These are phyloP conservation scores for Channa maculata DNA, from an alignment of 2,113 vertebrate species.

Conservation along the genomic window DNA sequence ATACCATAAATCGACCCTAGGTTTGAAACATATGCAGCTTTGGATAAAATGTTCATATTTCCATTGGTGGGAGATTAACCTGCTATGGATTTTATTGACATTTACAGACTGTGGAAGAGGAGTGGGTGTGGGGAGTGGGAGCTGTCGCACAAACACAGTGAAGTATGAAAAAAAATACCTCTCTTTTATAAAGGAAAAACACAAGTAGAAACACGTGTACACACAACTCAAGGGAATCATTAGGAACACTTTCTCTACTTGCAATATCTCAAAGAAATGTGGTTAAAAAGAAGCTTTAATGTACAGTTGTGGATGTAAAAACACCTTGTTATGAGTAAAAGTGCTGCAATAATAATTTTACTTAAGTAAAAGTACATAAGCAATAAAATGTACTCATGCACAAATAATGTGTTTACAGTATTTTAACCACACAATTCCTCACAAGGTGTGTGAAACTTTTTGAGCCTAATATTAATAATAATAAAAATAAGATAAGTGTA, in stretches of 20 bases:
- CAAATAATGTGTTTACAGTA: too few relatives aligned
- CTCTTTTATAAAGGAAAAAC: neutral
- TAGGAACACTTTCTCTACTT: neutral
- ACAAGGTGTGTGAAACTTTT: too few relatives aligned
- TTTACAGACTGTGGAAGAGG: conserved; percentile 56
- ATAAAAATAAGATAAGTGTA: too few relatives aligned
- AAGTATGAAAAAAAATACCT: conserved; percentile 30
- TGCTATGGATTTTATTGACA: conserved; percentile 80
- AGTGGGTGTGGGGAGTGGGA: conserved; percentile 23
- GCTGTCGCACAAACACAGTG: conserved; percentile 38
- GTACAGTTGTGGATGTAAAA: too few relatives aligned
- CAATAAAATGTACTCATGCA: too few relatives aligned
- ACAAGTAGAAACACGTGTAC: conserved; percentile 8
- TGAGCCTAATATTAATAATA: too few relatives aligned
- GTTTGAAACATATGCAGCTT: conserved; percentile 79
- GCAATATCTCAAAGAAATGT: neutral
- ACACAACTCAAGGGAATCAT: neutral
- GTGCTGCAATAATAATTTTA: too few relatives aligned
- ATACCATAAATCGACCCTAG: conserved; percentile 80
- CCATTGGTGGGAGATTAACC: conserved; percentile 79
- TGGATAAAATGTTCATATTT: conserved; percentile 82
- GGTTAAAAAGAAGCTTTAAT: too few relatives aligned
- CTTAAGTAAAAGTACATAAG: too few relatives aligned
- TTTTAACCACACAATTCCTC: too few relatives aligned
- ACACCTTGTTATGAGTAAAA: too few relatives aligned